phyloP scores from a whole-genome alignment of 1,140 invertebrate genomes.

The Macrotrachela quadricornifera region DNA sequence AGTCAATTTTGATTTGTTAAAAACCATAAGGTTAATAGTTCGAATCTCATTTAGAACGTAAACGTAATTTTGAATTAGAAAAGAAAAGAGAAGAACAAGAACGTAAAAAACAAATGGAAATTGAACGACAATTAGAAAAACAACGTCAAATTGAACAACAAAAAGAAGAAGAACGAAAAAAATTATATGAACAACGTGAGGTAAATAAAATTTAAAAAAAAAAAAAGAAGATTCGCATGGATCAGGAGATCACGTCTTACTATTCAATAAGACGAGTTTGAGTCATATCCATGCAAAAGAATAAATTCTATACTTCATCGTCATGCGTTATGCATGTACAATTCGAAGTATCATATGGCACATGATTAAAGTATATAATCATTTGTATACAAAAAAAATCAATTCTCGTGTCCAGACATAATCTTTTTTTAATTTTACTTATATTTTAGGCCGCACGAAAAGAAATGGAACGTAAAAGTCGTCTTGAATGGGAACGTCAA shows the following conservation, averaged over 20 bases:
- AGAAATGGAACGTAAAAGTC: constrained; percentile 79
- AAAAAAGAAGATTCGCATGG: neutral
- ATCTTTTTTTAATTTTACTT: constrained; percentile 11
- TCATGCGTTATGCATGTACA: too few relatives aligned
- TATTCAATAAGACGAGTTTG: neutral
- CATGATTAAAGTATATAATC: too few relatives aligned
- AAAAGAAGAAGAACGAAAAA: constrained; percentile 33
- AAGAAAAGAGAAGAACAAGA: constrained; percentile 20
- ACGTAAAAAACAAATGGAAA: constrained; percentile 27
- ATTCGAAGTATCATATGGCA: too few relatives aligned
- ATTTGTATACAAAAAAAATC: neutral
- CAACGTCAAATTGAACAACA: constrained; percentile 53
- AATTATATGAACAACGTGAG: constrained; percentile 46
- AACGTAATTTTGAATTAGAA: neutral
- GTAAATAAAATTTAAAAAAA: constrained; percentile 31
- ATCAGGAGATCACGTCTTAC: too few relatives aligned
- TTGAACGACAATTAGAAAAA: constrained; percentile 51
- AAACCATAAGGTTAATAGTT: constrained; percentile 46
- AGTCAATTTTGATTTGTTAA: constrained; percentile 35
- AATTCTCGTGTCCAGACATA: neutral
- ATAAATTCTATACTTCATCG: neutral
- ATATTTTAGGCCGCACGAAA: constrained; percentile 35
- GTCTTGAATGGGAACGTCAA: constrained; percentile 85
- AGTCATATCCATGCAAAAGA: neutral
- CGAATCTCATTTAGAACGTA: constrained; percentile 62